phyloP scores from a whole-genome alignment of 1,140 invertebrate species.

The Apis mellifera region Amel_HAv3.1 CM009936.2:6638501-6639000 shows the following conservation, averaged over 20 bases:
- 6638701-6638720: constrained; percentile 11
- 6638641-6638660: constrained; percentile 40
- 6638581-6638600: constrained; percentile 52
- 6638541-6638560: constrained; percentile 41
- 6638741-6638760: constrained; percentile 60
- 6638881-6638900: constrained; percentile 31
- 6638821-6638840: constrained; percentile 20
- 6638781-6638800: constrained; percentile 53
- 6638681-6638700: background rate
- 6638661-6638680: constrained; percentile 13
- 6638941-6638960: constrained; percentile 54
- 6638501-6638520: constrained; percentile 58
- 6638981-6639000: background rate
- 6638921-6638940: constrained; percentile 24
- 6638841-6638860: constrained; percentile 68
- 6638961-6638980: constrained; percentile 30
- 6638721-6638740: constrained; percentile 44
- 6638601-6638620: constrained; percentile 55
- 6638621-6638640: constrained; percentile 57
- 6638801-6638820: constrained; percentile 32
- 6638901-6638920: constrained; percentile 18
- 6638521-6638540: constrained; percentile 56
- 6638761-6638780: constrained; percentile 55
- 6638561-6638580: constrained; percentile 65
- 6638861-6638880: constrained; percentile 62